These are phyloP conservation scores for Piscicola geometra DNA, from an alignment of 2,888 invertebrate genomes.

Conservation along the genomic window DNA sequence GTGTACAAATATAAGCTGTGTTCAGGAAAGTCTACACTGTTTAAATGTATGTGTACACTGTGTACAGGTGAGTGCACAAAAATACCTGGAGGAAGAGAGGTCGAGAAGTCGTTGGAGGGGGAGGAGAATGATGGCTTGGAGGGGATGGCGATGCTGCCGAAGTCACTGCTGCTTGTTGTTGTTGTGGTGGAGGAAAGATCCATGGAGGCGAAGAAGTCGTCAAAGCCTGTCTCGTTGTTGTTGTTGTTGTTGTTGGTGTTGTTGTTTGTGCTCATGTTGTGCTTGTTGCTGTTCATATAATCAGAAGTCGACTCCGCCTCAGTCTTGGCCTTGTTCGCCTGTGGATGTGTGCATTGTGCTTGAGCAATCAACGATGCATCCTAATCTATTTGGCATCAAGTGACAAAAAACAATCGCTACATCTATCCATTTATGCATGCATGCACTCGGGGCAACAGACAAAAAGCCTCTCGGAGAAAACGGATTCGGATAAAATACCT, in stretches of 20 bases:
- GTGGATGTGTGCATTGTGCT: too few species aligned
- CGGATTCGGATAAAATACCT: too few species aligned
- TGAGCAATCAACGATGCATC: too few species aligned
- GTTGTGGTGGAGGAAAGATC: neutral
- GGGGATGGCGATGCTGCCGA: neutral
- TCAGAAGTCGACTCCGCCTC: too few species aligned
- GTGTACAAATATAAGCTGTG: too few species aligned
- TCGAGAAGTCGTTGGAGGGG: neutral
- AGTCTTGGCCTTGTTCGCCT: neutral
- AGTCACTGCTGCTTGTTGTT: neutral
- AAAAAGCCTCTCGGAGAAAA: too few species aligned
- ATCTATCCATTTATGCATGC: neutral
- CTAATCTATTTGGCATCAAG: too few species aligned
- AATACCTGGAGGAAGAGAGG: neutral
- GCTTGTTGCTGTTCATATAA: neutral
- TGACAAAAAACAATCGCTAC: neutral
- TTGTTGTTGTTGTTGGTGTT: neutral
- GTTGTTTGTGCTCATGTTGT: neutral
- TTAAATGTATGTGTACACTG: too few species aligned
- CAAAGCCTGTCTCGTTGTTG: neutral
- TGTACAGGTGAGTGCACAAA: too few species aligned
- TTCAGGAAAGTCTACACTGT: too few species aligned
- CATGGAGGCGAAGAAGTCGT: neutral
- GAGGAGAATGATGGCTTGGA: neutral
- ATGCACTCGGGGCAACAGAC: too few species aligned